Evolutionary conservation across 2,797 vertebrate genomes (phyloP), one percentile per base, ranked within the genome.

Genomic region (Arrhamphus sclerolepis): DNA sequence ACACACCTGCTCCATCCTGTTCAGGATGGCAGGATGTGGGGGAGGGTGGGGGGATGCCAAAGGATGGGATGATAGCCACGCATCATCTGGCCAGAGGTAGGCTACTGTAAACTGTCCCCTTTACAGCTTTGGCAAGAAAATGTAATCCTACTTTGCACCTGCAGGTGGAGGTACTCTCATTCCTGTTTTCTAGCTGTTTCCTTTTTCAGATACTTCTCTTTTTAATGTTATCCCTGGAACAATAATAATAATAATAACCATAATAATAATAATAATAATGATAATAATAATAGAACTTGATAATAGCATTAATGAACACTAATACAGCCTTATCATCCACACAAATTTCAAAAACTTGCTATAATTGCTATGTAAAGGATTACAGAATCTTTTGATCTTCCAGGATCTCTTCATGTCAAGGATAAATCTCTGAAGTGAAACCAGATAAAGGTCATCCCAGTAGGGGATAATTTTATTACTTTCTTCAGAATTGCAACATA

Each of bases 111-210:
- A 14, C 14, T 3, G 34, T 14, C 11, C 48, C 69, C 55, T 26
- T 70, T 44, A 40, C 0, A 11, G 56, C 56, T 77, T 72, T 77
- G 49, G 43, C 44, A 67, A 22, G 26, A 0, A 61, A 51, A 39
- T 85, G 87, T 69, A 83, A 77, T 88, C 66, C 80, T 65, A 62
- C 42, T 38, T 73, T 76, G 56, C 40, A 75, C 87, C 87, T 87
- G 84, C 72, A 90, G 87, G 73, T 88, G 87, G 85, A 80, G 78
- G 72, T 81, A 72, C 85, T 72, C 58, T 70, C 82, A 86, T 72
- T 60, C 69, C 68, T 52, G 39, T 60, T 42, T 39, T 26, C 28
- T 19, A 20, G 17, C 17, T 50, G 29, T 31, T 61, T 34, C 59
- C 51, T 39, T n/a, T 43, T n/a, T 19, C 5, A 7, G 5, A 29